phyloP scores from a whole-genome alignment of 1,140 invertebrate genomes.

The Drosophila suzukii region DNA sequence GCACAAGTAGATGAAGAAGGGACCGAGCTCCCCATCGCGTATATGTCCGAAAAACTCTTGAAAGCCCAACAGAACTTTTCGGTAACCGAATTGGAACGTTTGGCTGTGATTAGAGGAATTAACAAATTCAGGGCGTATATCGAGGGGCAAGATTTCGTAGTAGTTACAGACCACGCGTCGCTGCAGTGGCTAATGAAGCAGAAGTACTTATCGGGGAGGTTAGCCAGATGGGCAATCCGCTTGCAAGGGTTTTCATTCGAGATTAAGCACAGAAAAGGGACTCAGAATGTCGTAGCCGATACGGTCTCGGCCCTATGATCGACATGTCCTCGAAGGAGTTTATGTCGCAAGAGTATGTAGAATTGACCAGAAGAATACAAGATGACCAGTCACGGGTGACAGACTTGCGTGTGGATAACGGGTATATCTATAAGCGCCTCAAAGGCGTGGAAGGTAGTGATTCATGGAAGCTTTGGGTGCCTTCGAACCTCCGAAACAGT shows the following conservation, averaged over 20 bases:
- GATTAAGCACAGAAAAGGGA: not conserved
- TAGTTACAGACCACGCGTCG: constrained; percentile 73
- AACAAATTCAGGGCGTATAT: constrained; percentile 26
- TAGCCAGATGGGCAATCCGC: constrained; percentile 29
- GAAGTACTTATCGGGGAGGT: constrained; percentile 74
- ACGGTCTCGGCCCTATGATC: constrained; percentile 1
- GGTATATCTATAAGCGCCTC: no score
- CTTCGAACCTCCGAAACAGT: no score
- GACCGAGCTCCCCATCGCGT: constrained; percentile 35
- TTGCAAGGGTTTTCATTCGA: constrained; percentile 3
- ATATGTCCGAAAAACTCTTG: constrained; percentile 42
- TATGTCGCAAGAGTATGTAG: not conserved
- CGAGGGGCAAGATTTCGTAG: constrained; percentile 62
- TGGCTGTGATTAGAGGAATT: constrained; percentile 29
- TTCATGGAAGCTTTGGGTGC: constrained; percentile 27
- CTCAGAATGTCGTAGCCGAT: constrained; percentile 17
- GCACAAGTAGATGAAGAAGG: constrained; percentile 18
- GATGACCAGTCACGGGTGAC: no score
- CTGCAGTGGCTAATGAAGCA: constrained; percentile 63
- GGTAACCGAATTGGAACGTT: constrained; percentile 41
- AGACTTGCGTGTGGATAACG: no score
- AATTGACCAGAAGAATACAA: not conserved
- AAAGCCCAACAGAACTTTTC: constrained; percentile 47
- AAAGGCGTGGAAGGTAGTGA: no score
- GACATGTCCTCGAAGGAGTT: constrained; percentile 15